Percentiles rank a stretch among this genome's conserved stretches.
These are phyloP conservation scores for Aethes cnicana DNA, from an alignment of 2,888 invertebrate genomes.

Conservation along the genomic window DNA sequence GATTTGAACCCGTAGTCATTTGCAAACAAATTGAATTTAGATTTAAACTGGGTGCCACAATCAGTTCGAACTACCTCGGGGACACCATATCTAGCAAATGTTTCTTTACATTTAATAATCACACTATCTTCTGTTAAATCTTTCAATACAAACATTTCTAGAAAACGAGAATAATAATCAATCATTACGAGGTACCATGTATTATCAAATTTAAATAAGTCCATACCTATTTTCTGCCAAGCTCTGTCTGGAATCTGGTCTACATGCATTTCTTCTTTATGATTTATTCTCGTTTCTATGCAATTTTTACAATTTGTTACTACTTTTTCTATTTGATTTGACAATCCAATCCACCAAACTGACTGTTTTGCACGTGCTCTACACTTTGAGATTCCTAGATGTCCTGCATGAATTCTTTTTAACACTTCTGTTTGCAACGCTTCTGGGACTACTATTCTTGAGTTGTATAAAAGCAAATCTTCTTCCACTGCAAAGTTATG, in stretches of 20 bases:
- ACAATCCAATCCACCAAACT: conserved; percentile 30
- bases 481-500: conserved; percentile 4
- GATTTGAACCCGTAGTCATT: conserved; percentile 4
- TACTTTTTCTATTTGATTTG: conserved; percentile 2
- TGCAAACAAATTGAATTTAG: too few species aligned
- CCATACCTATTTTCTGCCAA: conserved; percentile 26
- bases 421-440: conserved; percentile 11
- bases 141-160: too few species aligned
- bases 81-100: conserved; percentile 20
- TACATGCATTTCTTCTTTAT: background rate
- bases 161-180: conserved; percentile 29
- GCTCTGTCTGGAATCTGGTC: conserved; percentile 10
- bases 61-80: conserved; percentile 23
- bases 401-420: conserved; percentile 19
- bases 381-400: conserved; percentile 26
- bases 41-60: conserved; percentile 23
- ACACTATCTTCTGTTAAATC: conserved; percentile 8
- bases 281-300: background rate
- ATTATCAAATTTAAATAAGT: conserved; percentile 18
- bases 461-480: background rate
- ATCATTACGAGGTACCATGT: conserved; percentile 19
- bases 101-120: conserved; percentile 7
- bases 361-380: conserved; percentile 24
- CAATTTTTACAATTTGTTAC: background rate
- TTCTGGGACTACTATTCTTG: conserved; percentile 3